phyloP scores from a whole-genome alignment of 2,888 invertebrate species.

The Notocelia uddmanniana region DNA sequence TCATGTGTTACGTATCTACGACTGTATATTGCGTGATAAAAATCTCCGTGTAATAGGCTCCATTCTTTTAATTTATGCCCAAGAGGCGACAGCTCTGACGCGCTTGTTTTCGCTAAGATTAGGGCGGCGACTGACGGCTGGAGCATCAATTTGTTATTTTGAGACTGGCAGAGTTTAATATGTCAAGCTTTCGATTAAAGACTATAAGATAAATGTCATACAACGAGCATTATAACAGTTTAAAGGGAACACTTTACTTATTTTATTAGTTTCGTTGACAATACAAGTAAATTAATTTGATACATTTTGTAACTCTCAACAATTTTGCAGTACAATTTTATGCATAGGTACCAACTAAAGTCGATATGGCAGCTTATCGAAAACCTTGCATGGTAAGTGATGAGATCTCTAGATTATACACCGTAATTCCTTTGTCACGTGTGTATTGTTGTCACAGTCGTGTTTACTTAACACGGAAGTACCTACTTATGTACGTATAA shows the following conservation, averaged over 20 bases:
- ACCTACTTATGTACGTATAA: background rate
- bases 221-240: constrained; percentile 20
- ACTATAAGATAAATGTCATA: constrained; percentile 22
- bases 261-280: background rate
- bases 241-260: background rate
- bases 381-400: constrained; percentile 21
- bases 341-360: background rate
- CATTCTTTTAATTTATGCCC: constrained; percentile 43
- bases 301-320: background rate
- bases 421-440: constrained; percentile 34
- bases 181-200: constrained; percentile 34
- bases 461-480: background rate
- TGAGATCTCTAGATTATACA: constrained; percentile 30
- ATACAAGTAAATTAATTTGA: no score
- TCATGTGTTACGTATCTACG: no score
- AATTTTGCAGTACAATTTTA: background rate
- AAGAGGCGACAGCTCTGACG: constrained; percentile 36
- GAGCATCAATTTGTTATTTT: constrained; percentile 38
- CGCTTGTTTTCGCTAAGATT: constrained; percentile 39
- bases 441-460: background rate
- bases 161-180: constrained; percentile 34
- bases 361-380: background rate
- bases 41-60: no score
- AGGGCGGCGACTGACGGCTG: constrained; percentile 36
- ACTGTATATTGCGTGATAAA: no score